Evolutionary conservation across 2,797 vertebrate species (phyloP), one percentile per base, ranked within the genome.

Genomic region (Eulemur rubriventer): DNA sequence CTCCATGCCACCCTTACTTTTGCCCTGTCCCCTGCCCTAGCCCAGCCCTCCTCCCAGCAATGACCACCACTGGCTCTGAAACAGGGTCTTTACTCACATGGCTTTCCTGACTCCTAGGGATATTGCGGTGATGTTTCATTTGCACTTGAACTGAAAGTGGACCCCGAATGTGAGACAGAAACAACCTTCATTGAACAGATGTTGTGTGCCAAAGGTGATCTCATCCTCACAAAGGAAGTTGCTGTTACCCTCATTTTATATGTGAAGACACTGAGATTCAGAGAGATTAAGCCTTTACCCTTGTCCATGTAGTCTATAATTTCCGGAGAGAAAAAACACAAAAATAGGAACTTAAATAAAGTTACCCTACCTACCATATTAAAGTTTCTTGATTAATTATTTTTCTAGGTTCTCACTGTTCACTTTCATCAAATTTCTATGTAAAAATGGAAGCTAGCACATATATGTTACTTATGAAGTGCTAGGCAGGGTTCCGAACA

Each of bases 341-440:
- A 0, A 35, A 46, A 75, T 52, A 93, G 22, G 46, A 76, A 89
- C 59, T 73, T 81, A 63, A 81, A 90, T 96, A 85, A 82, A 48
- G 38, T 50, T 80, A 35, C 75, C 24, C 17, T 82, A 13, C 41
- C 63, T 55, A 26, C 28, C 43, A 48, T 55, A 55, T 81, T 70
- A 81, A 94, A 80, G 22, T 20, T 61, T 55, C 43, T 75, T 67
- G 2, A 33, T 61, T 84, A 80, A 89, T 33, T 50, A 22, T 30
- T 83, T 90, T 43, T 73, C 70, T 69, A 73, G 22, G 11, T 35
- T 73, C 50, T 80, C n/a, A 82, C 35, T 89, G 52, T 46, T 92
- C 24, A 43, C 16, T 93, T 69, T 78, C 59, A 79, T 88, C 70
- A 79, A 59, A 88, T 46, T 63, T 93, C 43, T 67, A 9, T 14